Base-by-base conservation (phyloP, 2,113 vertebrate species). In the Dasyprocta punctata region DNA sequence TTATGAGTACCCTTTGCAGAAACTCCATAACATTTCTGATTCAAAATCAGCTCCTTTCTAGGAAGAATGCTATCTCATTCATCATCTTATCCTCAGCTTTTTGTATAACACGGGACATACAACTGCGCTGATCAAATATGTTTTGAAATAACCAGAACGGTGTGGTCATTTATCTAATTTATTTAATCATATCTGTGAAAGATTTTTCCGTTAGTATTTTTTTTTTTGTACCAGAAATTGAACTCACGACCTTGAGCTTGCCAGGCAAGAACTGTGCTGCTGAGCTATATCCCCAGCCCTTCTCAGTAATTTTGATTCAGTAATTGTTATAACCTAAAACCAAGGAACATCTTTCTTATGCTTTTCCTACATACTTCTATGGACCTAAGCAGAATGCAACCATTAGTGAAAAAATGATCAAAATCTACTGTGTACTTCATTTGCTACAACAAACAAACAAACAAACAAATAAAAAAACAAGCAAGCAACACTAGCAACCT, bases 131-230 rank as follows among this genome's bases (percentile, higher is more conserved):
- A 20, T 38, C 44, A 96, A 80, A 58, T 52, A 67, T 19, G 1
- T 81, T 87, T 97, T 94, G 11, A 94, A 95, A 82, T 87, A 58
- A 86, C 54, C 7, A 20, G 1, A 87, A 90, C 20, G 65, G 7
- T 87, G 3, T 16, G 17, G 5, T 38, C 54, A 60, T 33, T 28
- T 36, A 86, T 54, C 6, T 81, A 26, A 77, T 58, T 69, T 3
- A 58, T 54, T 69, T 78, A 36, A 84, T 90, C 10, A 54, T 4
- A 17, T 11, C 56, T 33, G 58, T 71, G 60, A 92, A 75, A 44
- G 16, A 44, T 56, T 77, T 86, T 61, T 33, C n/a, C 14, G 7
- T 49, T 33, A 87, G 19, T 58, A 56, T 17, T 56, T 19, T 19
- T 56, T 56, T 56, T 19, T 56, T 19, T 16, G 17, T 56, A 56